These are phyloP conservation scores for Phylloscopus whistleri DNA, from an alignment of 2,113 vertebrate genomes.

Conservation along the genomic window DNA sequence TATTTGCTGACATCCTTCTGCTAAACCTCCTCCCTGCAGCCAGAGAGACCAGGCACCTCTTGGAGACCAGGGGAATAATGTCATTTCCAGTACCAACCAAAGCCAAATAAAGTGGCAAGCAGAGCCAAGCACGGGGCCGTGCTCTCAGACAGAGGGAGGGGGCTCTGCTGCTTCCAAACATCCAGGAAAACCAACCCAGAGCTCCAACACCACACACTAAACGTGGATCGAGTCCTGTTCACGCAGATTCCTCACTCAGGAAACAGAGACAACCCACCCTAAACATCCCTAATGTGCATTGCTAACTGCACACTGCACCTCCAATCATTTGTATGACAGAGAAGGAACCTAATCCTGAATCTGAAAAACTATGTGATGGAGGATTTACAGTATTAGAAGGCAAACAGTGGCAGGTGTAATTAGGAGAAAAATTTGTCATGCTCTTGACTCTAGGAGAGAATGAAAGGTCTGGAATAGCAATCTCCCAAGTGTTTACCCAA, in stretches of 20 bases:
- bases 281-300: slow-evolving; percentile 21
- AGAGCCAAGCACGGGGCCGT: background rate
- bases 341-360: slow-evolving; percentile 81
- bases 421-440: slow-evolving; percentile 91
- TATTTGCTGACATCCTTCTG: background rate
- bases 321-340: slow-evolving; percentile 74
- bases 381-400: slow-evolving; percentile 90
- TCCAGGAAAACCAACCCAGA: background rate
- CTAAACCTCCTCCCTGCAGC: background rate
- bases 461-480: slow-evolving; percentile 84
- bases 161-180: background rate
- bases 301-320: slow-evolving; percentile 49
- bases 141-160: background rate
- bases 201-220: background rate
- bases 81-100: background rate
- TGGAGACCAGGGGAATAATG: background rate
- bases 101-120: background rate
- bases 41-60: background rate
- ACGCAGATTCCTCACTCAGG: background rate
- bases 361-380: slow-evolving; percentile 81
- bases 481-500: slow-evolving; percentile 90
- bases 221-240: background rate
- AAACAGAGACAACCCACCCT: background rate
- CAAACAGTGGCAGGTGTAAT: slow-evolving; percentile 90
- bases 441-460: slow-evolving; percentile 85